phyloP scores from a whole-genome alignment of 2,888 invertebrate genomes.

The Slavum lentiscoides region DNA sequence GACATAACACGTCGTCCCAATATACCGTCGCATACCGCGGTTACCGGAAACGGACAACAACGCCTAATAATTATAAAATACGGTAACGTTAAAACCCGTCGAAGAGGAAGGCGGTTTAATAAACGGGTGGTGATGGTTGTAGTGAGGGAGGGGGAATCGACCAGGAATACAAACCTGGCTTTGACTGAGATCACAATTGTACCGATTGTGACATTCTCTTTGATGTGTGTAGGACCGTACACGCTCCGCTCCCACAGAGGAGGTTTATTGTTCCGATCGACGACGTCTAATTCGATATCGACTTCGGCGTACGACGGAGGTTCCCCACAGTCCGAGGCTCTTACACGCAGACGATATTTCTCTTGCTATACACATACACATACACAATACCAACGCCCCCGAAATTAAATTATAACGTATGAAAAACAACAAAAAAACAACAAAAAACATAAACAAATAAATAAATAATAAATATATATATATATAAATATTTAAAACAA shows the following conservation, averaged over 20 bases:
- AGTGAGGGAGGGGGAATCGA: background rate
- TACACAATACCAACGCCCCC: slow-evolving; percentile 60
- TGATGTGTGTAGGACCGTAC: slow-evolving; percentile 97
- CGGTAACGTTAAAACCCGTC: background rate
- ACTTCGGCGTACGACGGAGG: slow-evolving; percentile 92
- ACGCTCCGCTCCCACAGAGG: slow-evolving; percentile 93
- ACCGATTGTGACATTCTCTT: slow-evolving; percentile 99
- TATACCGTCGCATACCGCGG: background rate
- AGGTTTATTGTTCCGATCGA: slow-evolving; percentile 97
- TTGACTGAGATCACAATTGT: slow-evolving; percentile 97
- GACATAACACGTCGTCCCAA: too few species aligned
- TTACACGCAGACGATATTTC: slow-evolving; percentile 93
- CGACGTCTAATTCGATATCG: slow-evolving; percentile 97
- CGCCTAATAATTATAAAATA: too few species aligned
- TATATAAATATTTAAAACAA: too few species aligned
- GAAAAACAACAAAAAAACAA: slow-evolving; percentile 62
- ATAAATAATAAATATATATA: slow-evolving; percentile 1
- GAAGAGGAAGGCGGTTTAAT: background rate
- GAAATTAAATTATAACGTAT: slow-evolving; percentile 55
- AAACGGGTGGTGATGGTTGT: too few species aligned
- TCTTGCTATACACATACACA: slow-evolving; percentile 79
- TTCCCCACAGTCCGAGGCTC: slow-evolving; percentile 93
- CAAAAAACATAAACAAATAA: slow-evolving; percentile 43
- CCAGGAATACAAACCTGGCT: slow-evolving; percentile 71
- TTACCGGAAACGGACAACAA: too few species aligned